These are phyloP conservation scores for Poecilia gillii DNA, from an alignment of 2,797 vertebrate genomes.

Conservation along the genomic window DNA sequence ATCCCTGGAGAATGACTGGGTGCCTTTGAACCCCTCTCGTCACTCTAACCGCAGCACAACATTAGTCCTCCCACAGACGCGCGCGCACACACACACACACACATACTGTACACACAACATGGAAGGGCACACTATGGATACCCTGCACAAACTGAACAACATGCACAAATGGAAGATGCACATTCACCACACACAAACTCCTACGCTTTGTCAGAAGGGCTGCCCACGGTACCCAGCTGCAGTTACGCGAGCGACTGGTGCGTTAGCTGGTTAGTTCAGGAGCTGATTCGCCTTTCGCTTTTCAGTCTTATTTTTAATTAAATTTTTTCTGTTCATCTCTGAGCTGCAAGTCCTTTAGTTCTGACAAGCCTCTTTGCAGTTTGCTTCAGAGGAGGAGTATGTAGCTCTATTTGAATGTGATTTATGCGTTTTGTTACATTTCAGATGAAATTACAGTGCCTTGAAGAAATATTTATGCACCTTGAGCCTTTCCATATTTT, in stretches of 20 bases:
- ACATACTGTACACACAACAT: conserved; percentile 3
- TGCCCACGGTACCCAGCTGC: conserved; percentile 40
- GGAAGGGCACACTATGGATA: neutral
- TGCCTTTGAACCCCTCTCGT: conserved; percentile 51
- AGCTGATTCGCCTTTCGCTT: conserved; percentile 24
- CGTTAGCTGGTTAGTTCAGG: conserved; percentile 41
- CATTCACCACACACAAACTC: conserved; percentile 18
- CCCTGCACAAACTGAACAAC: neutral
- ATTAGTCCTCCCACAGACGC: conserved; percentile 40
- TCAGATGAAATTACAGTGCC: neutral
- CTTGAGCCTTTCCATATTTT: neutral
- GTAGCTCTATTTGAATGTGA: neutral
- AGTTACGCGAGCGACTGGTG: conserved; percentile 39
- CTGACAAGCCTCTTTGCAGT: neutral
- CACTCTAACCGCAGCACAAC: conserved; percentile 44
- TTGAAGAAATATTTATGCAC: neutral
- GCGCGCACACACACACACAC: neutral
- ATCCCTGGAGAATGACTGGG: conserved; percentile 26
- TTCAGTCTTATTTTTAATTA: conserved; percentile 7
- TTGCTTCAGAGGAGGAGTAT: neutral
- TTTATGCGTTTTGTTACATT: neutral
- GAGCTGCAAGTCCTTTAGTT: neutral
- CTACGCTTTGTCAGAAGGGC: conserved; percentile 13
- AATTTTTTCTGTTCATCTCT: neutral
- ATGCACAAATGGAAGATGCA: conserved; percentile 17